Evolutionary conservation across 2,888 invertebrate species (phyloP).

Genomic region (Drosophila phalerata): DNA sequence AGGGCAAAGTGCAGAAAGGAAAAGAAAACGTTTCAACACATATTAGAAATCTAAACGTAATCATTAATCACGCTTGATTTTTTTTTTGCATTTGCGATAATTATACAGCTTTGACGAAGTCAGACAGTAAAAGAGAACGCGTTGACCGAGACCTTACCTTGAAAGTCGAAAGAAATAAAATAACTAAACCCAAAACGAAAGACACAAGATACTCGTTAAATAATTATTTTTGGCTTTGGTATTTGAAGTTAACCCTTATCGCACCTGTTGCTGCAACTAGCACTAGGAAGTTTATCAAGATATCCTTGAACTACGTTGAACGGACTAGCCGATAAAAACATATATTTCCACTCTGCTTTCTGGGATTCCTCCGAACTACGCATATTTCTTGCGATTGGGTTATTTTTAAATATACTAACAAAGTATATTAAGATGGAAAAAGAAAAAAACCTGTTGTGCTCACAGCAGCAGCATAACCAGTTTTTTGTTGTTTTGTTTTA

Average conservation of each 20-base stretch:
- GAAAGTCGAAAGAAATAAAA: conserved; percentile 37
- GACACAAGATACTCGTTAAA: conserved; percentile 7
- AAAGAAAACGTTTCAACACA: conserved; percentile 10
- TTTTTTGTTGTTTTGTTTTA: conserved; percentile 54
- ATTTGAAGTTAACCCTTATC: conserved; percentile 17
- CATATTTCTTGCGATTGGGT: conserved; percentile 28
- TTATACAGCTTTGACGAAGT: conserved; percentile 52
- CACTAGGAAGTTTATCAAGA: conserved; percentile 13
- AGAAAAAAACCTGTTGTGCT: conserved; percentile 57
- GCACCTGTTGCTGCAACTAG: conserved; percentile 1
- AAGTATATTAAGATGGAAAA: conserved; percentile 37
- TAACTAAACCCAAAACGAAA: conserved; percentile 6
- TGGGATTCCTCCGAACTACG: conserved; percentile 4
- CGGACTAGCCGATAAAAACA: conserved; percentile 13
- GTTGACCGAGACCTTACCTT: conserved; percentile 77
- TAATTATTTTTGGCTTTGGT: conserved; percentile 18
- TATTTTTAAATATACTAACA: conserved; percentile 44
- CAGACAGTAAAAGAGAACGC: conserved; percentile 61
- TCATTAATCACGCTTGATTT: conserved; percentile 69
- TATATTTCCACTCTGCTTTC: conserved; percentile 19
- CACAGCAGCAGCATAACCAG: conserved; percentile 38
- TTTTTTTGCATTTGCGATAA: conserved; percentile 68
- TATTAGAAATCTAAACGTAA: conserved; percentile 37
- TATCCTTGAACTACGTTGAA: conserved; percentile 42
- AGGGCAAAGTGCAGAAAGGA: conserved; percentile 7